Base-by-base conservation (phyloP, 1,140 invertebrate species). In the Trachymyrmex septentrionalis region DNA sequence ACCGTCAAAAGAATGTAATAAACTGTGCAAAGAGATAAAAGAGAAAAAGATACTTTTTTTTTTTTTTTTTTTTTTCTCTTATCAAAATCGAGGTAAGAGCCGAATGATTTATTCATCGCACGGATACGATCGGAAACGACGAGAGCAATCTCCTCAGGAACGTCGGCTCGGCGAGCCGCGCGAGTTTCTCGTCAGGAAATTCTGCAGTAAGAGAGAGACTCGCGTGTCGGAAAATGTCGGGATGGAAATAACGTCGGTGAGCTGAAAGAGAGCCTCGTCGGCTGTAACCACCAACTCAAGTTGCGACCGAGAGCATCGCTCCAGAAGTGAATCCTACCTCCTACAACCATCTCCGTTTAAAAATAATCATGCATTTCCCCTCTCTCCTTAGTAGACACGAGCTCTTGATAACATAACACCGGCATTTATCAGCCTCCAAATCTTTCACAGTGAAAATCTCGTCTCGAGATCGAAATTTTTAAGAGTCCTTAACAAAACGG, bases 41-140 rank as follows among this genome's bases (percentile, higher is more conserved):
- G 34, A 38, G n/a, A 7, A 69, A 48, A 84, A 73, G 7, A 34
- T 1, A 2, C 3, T 21, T 19, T n/a, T n/a, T 6, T 12, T 30
- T n/a, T 30, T 30, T 30, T 55, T 38, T 50, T 73, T 38, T 12
- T 55, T 38, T 50, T 73, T 38, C 7, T 73, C 16, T 73, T 82
- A 82, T 82, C 44, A 50, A 73, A 61, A 50, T 59, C 55, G 69
- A 76, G 16, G 44, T n/a, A 44, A 27, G 44, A 27, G 30, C 38
- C 5, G 6, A 59, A 81, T 82, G 78, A 84, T 38, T 84, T 84
- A 84, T 84, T 84, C 80, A 84, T 84, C 67, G 80, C 80, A 73
- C 38, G 80, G 57, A 82, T 59, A 59, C 66, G 67, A 73, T 84
- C 80, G 55, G n/a, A 69, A 84, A 84, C 55, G 69, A 69, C 57